These are phyloP conservation scores for Dinocampus coccinellae DNA, from an alignment of 2,888 invertebrate species.

Conservation along the genomic window DNA sequence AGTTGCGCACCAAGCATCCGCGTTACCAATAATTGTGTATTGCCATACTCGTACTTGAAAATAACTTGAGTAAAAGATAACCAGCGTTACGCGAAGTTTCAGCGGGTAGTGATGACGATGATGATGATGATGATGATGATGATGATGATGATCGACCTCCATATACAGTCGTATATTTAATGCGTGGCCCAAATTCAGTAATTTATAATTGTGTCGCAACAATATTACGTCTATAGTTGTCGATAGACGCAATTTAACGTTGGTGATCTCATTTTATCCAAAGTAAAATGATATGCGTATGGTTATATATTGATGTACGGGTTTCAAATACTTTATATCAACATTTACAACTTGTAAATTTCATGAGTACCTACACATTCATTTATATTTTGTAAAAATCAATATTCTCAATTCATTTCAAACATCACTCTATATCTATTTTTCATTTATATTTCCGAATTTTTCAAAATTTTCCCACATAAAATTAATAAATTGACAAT, in stretches of 20 bases:
- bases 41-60: constrained; percentile 55
- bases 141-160: constrained; percentile 25
- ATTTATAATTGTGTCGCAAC: constrained; percentile 64
- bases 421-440: too few relatives aligned
- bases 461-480: too few relatives aligned
- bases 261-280: constrained; percentile 39
- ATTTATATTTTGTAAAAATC: background rate
- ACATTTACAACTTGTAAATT: too few relatives aligned
- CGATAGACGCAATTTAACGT: constrained; percentile 48
- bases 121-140: constrained; percentile 4
- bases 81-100: constrained; percentile 22
- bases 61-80: constrained; percentile 35
- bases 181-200: constrained; percentile 66
- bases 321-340: background rate
- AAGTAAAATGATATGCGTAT: background rate
- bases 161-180: constrained; percentile 39
- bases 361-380: too few relatives aligned
- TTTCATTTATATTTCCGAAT: too few relatives aligned
- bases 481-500: too few relatives aligned
- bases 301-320: background rate
- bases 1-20: constrained; percentile 67
- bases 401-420: too few relatives aligned
- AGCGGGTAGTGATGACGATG: constrained; percentile 1
- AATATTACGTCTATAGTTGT: constrained; percentile 35
- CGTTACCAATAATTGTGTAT: constrained; percentile 65